Percentiles rank a stretch among this genome's conserved stretches.
Conservation (phyloP, 2,113 vertebrate species). For the Mastomys natalensis region DNA sequence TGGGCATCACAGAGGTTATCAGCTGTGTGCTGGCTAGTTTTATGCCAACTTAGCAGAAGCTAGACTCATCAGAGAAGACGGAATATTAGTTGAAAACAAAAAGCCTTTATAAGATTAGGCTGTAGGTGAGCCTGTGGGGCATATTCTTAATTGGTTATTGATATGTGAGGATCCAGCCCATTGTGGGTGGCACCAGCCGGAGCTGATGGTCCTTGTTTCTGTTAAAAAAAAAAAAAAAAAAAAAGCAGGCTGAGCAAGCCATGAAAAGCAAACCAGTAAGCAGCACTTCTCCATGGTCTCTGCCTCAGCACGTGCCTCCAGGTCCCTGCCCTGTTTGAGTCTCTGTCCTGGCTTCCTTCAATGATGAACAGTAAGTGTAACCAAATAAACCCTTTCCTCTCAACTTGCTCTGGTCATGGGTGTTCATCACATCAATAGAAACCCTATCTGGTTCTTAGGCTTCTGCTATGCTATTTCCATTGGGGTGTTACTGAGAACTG, state of each 20-base stretch:
- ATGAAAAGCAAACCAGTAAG: neutral
- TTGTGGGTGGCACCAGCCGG: neutral
- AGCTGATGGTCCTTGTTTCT: neutral
- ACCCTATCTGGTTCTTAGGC: neutral
- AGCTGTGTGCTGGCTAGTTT: neutral
- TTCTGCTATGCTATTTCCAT: neutral
- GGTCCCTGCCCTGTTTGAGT: no score
- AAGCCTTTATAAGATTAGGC: neutral
- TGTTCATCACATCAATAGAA: neutral
- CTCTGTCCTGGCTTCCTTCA: neutral
- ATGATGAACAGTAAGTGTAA: neutral
- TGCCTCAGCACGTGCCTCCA: neutral
- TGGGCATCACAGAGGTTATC: neutral
- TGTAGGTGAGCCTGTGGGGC: neutral
- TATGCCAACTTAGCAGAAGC: neutral
- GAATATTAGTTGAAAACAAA: neutral
- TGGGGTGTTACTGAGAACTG: neutral
- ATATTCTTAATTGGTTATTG: neutral
- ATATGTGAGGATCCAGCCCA: neutral
- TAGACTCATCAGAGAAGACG: neutral
- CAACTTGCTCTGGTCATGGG: neutral
- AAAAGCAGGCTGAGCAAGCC: neutral
- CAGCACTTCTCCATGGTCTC: neutral
- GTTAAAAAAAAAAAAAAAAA: neutral
- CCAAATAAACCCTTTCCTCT: neutral